Conservation (phyloP, 1,140 invertebrate genomes). For the Tetramorium alpestre region DNA sequence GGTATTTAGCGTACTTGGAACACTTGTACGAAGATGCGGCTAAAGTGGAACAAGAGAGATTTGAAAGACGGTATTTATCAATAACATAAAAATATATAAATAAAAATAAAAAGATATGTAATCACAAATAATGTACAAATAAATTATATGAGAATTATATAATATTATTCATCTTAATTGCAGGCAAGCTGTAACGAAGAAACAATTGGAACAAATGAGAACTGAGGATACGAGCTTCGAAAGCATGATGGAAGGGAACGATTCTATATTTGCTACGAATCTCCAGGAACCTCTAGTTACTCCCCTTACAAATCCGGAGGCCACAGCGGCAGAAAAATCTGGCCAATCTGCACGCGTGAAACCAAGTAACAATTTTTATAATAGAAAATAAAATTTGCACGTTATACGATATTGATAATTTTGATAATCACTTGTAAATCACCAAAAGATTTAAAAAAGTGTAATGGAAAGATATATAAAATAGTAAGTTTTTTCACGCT, state of each 20-base stretch:
- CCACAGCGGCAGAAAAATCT: constrained; percentile 75
- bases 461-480: constrained; percentile 1
- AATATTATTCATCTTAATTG: background rate
- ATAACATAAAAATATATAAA: background rate
- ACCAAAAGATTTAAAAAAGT: constrained; percentile 7
- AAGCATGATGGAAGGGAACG: constrained; percentile 82
- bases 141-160: background rate
- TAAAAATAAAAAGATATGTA: background rate
- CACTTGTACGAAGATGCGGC: constrained; percentile 91
- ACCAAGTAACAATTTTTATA: constrained; percentile 62
- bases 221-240: constrained; percentile 84
- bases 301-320: constrained; percentile 74
- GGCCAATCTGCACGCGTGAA: constrained; percentile 67
- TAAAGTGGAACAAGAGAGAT: constrained; percentile 89
- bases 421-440: background rate
- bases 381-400: constrained; percentile 4
- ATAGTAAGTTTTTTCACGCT: background rate
- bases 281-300: constrained; percentile 76
- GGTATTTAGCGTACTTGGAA: constrained; percentile 94
- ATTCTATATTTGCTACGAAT: constrained; percentile 81
- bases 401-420: background rate
- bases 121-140: constrained; percentile 10
- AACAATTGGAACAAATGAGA: constrained; percentile 85
- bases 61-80: constrained; percentile 84
- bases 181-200: constrained; percentile 85